These are phyloP conservation scores for Pseudomyrmex flavicornis DNA, from an alignment of 1,140 invertebrate genomes.

Conservation along the genomic window DNA sequence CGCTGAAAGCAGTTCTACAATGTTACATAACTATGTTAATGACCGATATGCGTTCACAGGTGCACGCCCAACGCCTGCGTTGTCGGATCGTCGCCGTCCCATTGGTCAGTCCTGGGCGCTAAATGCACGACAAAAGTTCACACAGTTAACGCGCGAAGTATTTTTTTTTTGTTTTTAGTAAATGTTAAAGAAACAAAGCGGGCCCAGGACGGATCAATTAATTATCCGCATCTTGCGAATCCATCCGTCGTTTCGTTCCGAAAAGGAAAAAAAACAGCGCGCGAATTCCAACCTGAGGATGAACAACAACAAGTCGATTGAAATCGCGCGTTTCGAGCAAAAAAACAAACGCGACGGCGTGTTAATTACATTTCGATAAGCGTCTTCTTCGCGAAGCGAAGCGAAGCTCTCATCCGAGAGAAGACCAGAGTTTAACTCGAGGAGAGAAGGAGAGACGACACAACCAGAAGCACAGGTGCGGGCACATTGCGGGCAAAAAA, in stretches of 20 bases:
- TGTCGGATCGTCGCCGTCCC: conserved; percentile 64
- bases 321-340: too few relatives aligned
- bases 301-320: too few relatives aligned
- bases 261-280: too few relatives aligned
- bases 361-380: too few relatives aligned
- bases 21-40: conserved; percentile 82
- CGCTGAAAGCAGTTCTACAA: conserved; percentile 90
- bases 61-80: conserved; percentile 74
- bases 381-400: too few relatives aligned
- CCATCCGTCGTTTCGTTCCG: neutral
- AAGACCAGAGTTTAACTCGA: too few relatives aligned
- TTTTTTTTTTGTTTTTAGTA: neutral
- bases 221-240: neutral
- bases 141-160: neutral
- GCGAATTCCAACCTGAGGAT: too few relatives aligned
- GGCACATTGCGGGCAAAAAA: conserved; percentile 63
- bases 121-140: neutral
- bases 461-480: conserved; percentile 72
- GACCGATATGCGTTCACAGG: conserved; percentile 60
- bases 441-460: conserved; percentile 36
- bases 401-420: too few relatives aligned
- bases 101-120: conserved; percentile 32
- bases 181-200: neutral
- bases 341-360: too few relatives aligned
- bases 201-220: conserved; percentile 31